Evolutionary conservation across 2,113 vertebrate species (phyloP).

Genomic region (Rynchops niger): DNA sequence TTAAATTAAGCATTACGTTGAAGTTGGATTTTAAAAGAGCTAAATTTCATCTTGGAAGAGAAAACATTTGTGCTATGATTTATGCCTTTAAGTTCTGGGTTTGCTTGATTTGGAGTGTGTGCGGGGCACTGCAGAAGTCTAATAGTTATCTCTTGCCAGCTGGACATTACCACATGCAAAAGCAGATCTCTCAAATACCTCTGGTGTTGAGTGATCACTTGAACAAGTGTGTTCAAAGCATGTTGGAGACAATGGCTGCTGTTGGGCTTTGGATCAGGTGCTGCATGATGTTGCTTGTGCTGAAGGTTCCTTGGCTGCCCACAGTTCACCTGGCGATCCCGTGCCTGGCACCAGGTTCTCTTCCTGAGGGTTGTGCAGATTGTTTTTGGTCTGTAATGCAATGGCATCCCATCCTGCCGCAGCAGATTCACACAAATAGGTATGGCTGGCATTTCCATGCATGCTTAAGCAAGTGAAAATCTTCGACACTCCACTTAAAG

Average conservation of each 20-base stretch:
- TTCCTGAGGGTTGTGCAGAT: not conserved
- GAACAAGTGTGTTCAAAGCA: not conserved
- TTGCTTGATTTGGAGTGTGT: not conserved
- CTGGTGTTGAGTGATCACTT: not conserved
- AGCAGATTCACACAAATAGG: not conserved
- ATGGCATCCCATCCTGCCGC: not conserved
- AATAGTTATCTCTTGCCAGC: not conserved
- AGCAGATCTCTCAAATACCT: not conserved
- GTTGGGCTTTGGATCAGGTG: not conserved
- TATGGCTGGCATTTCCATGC: not conserved
- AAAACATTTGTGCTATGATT: not conserved
- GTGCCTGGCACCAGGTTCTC: conserved; percentile 18
- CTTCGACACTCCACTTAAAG: not conserved
- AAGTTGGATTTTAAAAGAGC: not conserved
- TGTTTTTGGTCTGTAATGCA: not conserved
- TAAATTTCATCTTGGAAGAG: not conserved
- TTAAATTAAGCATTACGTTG: not conserved
- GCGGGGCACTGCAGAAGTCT: not conserved
- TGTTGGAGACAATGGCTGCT: not conserved
- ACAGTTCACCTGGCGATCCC: not conserved
- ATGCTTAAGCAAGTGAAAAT: not conserved
- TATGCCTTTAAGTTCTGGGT: not conserved
- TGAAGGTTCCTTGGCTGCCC: not conserved
- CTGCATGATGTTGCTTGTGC: not conserved
- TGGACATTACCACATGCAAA: not conserved